A percentile compares a stretch with the other conserved stretches of the same genome.
phyloP scores from a whole-genome alignment of 2,797 vertebrate genomes.

The Lithobates pipiens region DNA sequence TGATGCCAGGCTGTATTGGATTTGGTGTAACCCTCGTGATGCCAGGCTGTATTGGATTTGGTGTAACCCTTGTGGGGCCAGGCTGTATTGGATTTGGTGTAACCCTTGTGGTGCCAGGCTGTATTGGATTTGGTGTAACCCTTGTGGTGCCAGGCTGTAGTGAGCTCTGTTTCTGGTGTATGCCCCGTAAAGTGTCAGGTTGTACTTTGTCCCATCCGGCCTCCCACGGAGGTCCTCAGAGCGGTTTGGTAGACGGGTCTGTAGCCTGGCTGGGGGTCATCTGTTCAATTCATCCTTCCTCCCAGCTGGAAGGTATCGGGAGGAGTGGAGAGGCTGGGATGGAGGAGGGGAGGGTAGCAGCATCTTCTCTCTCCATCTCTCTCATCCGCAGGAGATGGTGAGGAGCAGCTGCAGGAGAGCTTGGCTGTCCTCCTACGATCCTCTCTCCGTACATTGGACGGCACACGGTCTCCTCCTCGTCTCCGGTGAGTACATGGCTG shows the following conservation, averaged over 20 bases:
- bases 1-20: no score
- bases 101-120: no score
- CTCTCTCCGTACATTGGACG: not conserved
- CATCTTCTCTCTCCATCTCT: constrained; percentile 28
- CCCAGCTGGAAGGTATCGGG: not conserved
- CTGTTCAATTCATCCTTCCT: not conserved
- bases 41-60: no score
- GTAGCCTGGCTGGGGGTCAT: not conserved
- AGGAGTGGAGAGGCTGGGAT: constrained; percentile 38
- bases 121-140: no score
- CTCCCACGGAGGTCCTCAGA: no score
- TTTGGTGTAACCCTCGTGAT: no score
- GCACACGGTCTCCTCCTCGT: not conserved
- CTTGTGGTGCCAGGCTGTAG: no score
- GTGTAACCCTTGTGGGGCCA: no score
- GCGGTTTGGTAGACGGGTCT: not conserved
- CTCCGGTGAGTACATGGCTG: not conserved
- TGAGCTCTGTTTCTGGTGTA: not conserved
- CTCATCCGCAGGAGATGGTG: constrained; percentile 28
- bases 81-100: no score
- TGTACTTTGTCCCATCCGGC: no score
- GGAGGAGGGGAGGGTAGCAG: constrained; percentile 17
- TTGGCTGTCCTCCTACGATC: not conserved
- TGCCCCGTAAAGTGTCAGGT: not conserved
- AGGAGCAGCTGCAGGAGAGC: constrained; percentile 35